A percentile compares a stretch with the other conserved stretches of the same genome.
Conservation (phyloP, 1,140 invertebrate genomes). For the Periplaneta americana region DNA sequence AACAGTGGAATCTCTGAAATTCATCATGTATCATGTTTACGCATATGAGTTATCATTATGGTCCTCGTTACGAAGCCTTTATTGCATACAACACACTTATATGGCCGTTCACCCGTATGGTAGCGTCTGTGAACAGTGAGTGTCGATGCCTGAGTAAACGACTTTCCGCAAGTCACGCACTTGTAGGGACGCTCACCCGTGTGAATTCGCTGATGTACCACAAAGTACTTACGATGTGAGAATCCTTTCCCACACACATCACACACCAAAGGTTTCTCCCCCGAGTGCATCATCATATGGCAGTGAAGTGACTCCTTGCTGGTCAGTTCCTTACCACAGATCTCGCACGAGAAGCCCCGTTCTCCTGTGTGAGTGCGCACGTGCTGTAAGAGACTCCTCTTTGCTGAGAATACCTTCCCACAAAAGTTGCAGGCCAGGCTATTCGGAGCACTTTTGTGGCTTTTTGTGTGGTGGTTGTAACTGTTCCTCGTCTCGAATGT, state of each 20-base stretch:
- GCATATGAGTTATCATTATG: constrained; percentile 41
- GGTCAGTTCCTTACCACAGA: constrained; percentile 45
- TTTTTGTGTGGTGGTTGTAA: constrained; percentile 44
- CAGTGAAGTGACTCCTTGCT: constrained; percentile 33
- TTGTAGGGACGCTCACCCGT: constrained; percentile 64
- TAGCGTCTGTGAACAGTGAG: constrained; percentile 64
- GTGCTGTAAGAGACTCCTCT: constrained; percentile 54
- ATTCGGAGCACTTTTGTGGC: constrained; percentile 42
- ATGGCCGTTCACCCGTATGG: constrained; percentile 63
- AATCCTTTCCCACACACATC: constrained; percentile 64
- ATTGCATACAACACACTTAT: constrained; percentile 57
- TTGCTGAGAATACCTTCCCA: constrained; percentile 40
- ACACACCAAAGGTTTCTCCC: constrained; percentile 61
- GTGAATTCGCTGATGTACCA: constrained; percentile 53
- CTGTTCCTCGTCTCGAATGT: constrained; percentile 50
- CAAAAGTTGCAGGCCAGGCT: constrained; percentile 45
- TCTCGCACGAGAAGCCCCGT: constrained; percentile 57
- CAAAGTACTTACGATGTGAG: constrained; percentile 63
- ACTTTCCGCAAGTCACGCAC: constrained; percentile 58
- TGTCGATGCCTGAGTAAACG: constrained; percentile 64
- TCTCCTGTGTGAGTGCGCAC: constrained; percentile 59
- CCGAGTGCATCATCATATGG: constrained; percentile 64
- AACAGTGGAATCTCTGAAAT: background rate
- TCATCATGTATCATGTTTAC: background rate
- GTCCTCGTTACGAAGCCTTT: constrained; percentile 68